Evolutionary conservation across 2,797 vertebrate genomes (phyloP), one percentile per base, ranked within the genome.

Genomic region (Scolopax rusticola): DNA sequence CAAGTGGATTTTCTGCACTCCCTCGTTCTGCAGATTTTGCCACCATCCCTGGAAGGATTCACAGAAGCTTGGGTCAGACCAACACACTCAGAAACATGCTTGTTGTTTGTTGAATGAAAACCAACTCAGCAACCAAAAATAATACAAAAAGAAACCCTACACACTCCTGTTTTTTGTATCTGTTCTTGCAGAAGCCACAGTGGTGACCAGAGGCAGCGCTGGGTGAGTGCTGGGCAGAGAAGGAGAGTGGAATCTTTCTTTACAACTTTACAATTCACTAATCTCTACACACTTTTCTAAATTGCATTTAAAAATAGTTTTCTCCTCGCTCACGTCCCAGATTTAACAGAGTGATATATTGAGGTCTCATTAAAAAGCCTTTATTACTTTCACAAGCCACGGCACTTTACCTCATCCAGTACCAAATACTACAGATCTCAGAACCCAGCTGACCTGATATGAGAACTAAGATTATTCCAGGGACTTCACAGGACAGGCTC

Each of bases 321-420:
- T 69, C 69, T 81, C 69, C 68, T 87, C 45, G 16, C 53, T 78
- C 71, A n/a, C 48, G 91, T 50, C 95, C 93, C 91, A 96, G 93
- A 96, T 97, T 84, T 88, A 78, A 85, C 12, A 30, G 23, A 91
- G 75, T 80, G 87, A 95, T 90, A 57, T 81, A 96, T 93, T 79
- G 61, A 93, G 91, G 91, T 51, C 95, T 95, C 93, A 79, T 96
- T 97, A 94, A 93, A 90, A 85, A 83, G 27, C 30, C 33, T 41
- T 81, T 50, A 80, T 88, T 68, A 86, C 43, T 50, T 65, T 47
- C 57, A 12, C 33, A 41, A 86, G 74, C 57, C 41, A 8, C 0
- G 0, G 17, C 4, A 27, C 19, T 6, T 70, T 32, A 28, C 48
- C 54, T 86, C 8, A 17, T 4, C 73, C 20, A 20, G 17, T 19